Evolutionary conservation across 2,113 vertebrate species (phyloP), one percentile per base, ranked within the genome.

Genomic region (Microtus montanus): DNA sequence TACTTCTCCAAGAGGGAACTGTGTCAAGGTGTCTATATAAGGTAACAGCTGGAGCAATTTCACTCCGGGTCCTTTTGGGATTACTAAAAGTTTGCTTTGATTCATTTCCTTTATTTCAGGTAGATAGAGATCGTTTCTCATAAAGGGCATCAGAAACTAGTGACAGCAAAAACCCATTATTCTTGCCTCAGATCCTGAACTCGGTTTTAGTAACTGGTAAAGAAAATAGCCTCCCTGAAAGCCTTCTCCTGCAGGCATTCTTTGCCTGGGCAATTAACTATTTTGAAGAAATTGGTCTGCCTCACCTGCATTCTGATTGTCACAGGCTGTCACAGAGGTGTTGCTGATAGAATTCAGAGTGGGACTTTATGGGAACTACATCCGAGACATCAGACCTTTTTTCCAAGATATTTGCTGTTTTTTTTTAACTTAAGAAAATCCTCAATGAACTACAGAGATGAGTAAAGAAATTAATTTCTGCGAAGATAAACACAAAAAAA

Each of bases 21-120:
- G 77, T 94, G 95, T 94, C 97, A 93, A 79, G 35, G 63, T 47
- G 49, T 52, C 86, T 97, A 92, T 94, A 92, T 92, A 89, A 82
- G 49, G 95, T 73, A 92, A 82, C 87, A 13, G 19, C 91, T 63
- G 63, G 80, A 71, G 83, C 63, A 88, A 74, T 78, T 93, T 93
- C 28, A 71, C 61, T 90, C 64, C 3, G 28, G 17, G n/a, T 74
- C 64, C 78, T 96, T 92, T 86, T 11, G 79, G 66, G 75, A 95
- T 95, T 97, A 96, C 14, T 86, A 71, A 97, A 87, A 9, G 38
- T 87, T 96, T 96, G 63, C 89, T 93, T 96, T 89, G 52, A 85
- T 90, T 86, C 82, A 64, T 78, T 74, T 93, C 68, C 95, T 96
- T 96, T 93, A 44, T 90, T 61, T 66, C 47, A 94, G 58, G 90